Base-by-base conservation (phyloP, 2,113 vertebrate genomes). In the Odontophorus gujanensis region DNA sequence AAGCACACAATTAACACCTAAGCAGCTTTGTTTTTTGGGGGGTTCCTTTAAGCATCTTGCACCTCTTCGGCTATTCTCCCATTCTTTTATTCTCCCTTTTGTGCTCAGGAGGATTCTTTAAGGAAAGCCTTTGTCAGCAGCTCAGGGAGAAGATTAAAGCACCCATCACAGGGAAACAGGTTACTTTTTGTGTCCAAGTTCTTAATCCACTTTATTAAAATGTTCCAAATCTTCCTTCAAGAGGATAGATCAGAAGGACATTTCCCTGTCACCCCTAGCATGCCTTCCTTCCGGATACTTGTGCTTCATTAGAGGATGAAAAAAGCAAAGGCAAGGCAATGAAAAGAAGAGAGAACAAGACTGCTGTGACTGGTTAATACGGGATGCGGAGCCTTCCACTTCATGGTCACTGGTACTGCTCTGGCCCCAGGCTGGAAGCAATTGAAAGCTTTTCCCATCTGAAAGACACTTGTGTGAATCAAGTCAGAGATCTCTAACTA, bases 1-100 rank as follows among this genome's bases (percentile, higher is more conserved):
- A 84, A 80, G 97, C 96, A 98, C 85, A 98, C 98, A 98, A 98
- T 98, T 98, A 98, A 97, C 96, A 97, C 88, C 81, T 92, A 74
- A 95, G 95, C 93, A 93, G 97, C 92, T 97, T 96, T 94, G 93
- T 97, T 97, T 97, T 96, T 55, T 96, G 94, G 94, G 97, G 93
- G 40, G 40, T 40, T 40, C 92, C 97, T 95, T 96, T 96, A 97
- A 90, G 96, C 79, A 81, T 78, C 77, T 88, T 51, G 48, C 91
- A 95, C 93, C 65, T 92, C 62, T 85, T 79, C 68, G 82, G 55
- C 85, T 95, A 36, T 85, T 88, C 94, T 92, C 63, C 73, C 40
- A 72, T 86, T 92, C 72, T 88, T 90, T 95, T 96, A 90, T 94
- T 96, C 94, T 92, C 69, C 25, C 74, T 87, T 96, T 96, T 95